Conservation (phyloP, 1,140 invertebrate genomes). For the Cryptotermes secundus region DNA sequence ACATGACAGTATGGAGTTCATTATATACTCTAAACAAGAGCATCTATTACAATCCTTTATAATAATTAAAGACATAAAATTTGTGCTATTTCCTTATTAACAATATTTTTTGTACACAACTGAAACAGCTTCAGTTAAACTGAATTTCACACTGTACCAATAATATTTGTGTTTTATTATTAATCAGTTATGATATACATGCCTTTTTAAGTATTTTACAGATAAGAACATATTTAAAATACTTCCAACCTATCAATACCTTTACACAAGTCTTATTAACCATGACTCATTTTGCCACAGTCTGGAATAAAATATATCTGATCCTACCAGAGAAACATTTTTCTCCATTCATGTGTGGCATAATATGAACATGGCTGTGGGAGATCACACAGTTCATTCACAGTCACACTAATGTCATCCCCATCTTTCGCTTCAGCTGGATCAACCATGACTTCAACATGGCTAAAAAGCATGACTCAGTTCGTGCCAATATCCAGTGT, state of each 20-base stretch:
- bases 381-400: not conserved
- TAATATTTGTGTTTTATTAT: not conserved
- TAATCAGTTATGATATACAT: not conserved
- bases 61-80: not conserved
- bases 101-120: not conserved
- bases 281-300: not conserved
- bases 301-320: not conserved
- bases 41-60: not conserved
- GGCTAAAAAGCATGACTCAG: not conserved
- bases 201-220: not conserved
- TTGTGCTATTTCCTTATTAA: not conserved
- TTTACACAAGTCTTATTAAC: not conserved
- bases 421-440: not conserved
- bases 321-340: not conserved
- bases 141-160: not conserved
- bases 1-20: not conserved
- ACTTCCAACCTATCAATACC: not conserved
- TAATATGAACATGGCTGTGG: not conserved
- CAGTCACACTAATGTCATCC: not conserved
- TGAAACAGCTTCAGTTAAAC: not conserved
- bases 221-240: not conserved
- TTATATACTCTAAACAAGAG: not conserved
- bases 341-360: not conserved
- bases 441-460: not conserved
- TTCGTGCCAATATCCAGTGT: not conserved